Percentiles rank a stretch among this genome's conserved stretches.
Evolutionary conservation across 2,113 vertebrate species (phyloP).

Genomic region (Dromiciops gliroides): DNA sequence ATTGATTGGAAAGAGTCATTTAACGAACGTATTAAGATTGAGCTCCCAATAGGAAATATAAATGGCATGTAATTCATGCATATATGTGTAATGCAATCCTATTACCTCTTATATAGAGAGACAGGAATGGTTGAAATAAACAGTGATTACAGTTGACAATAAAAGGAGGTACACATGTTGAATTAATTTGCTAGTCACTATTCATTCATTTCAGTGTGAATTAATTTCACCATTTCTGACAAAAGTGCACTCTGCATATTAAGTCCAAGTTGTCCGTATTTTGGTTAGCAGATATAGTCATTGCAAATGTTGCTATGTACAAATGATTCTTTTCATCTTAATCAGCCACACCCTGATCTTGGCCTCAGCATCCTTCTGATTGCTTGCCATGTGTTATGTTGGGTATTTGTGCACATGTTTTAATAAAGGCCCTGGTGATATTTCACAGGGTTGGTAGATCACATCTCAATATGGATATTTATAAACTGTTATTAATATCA

Average conservation of each 20-base stretch:
- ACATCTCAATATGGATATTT: slow-evolving; percentile 19
- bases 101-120: slow-evolving; percentile 9
- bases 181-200: not conserved
- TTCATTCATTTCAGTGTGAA: slow-evolving; percentile 6
- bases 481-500: slow-evolving; percentile 24
- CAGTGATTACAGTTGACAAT: slow-evolving; percentile 11
- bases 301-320: not conserved
- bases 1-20: not conserved
- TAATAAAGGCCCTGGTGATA: not conserved
- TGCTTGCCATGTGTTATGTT: not conserved
- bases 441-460: slow-evolving; percentile 6
- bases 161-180: slow-evolving; percentile 19
- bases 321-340: not conserved
- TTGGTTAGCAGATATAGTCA: not conserved
- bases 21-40: not conserved
- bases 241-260: not conserved
- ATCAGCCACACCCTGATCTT: not conserved
- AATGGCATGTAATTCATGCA: not conserved
- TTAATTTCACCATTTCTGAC: slow-evolving; percentile 4
- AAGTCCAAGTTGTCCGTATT: not conserved
- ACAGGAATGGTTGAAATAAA: slow-evolving; percentile 28
- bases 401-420: not conserved
- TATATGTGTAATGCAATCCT: not conserved
- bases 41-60: slow-evolving; percentile 13
- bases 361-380: not conserved